Conservation (phyloP, 1,140 invertebrate species). For the Macrocentrus cingulum region DNA sequence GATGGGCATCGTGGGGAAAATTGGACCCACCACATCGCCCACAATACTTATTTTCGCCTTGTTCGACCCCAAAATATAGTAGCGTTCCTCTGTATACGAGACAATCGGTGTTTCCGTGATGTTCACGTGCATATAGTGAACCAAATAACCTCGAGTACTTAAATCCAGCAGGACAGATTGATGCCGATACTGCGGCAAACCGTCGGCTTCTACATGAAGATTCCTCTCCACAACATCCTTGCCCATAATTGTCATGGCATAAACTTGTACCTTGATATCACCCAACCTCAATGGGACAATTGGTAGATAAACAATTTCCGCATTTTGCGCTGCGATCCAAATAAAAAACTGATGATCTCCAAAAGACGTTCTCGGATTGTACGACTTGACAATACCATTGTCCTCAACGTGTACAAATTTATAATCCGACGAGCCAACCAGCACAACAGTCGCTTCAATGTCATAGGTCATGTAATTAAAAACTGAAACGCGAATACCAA, state of each 20-base stretch:
- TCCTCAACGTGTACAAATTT: slow-evolving; percentile 94
- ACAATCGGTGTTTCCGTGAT: slow-evolving; percentile 89
- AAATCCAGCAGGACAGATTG: slow-evolving; percentile 90
- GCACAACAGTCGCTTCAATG: slow-evolving; percentile 82
- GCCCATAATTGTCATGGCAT: slow-evolving; percentile 83
- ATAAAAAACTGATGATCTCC: slow-evolving; percentile 94
- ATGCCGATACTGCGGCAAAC: slow-evolving; percentile 87
- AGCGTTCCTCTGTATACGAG: slow-evolving; percentile 83
- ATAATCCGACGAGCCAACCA: slow-evolving; percentile 84
- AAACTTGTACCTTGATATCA: slow-evolving; percentile 76
- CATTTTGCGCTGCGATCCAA: slow-evolving; percentile 80
- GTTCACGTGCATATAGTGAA: slow-evolving; percentile 94
- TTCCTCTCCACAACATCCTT: slow-evolving; percentile 73
- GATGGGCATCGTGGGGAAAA: slow-evolving; percentile 90
- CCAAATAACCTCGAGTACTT: slow-evolving; percentile 86
- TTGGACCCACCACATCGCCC: slow-evolving; percentile 92
- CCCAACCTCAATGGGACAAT: slow-evolving; percentile 84
- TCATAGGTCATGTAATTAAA: slow-evolving; percentile 90
- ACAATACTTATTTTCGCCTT: slow-evolving; percentile 83
- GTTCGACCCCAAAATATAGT: slow-evolving; percentile 94
- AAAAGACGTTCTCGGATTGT: slow-evolving; percentile 82
- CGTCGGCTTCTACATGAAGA: slow-evolving; percentile 86
- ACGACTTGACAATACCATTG: slow-evolving; percentile 81
- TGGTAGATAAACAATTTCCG: slow-evolving; percentile 82
- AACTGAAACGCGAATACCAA: slow-evolving; percentile 87